A percentile compares a stretch with the other conserved stretches of the same genome.
These are phyloP conservation scores for Cuniculus paca DNA, from an alignment of 2,797 vertebrate genomes.

Conservation along the genomic window DNA sequence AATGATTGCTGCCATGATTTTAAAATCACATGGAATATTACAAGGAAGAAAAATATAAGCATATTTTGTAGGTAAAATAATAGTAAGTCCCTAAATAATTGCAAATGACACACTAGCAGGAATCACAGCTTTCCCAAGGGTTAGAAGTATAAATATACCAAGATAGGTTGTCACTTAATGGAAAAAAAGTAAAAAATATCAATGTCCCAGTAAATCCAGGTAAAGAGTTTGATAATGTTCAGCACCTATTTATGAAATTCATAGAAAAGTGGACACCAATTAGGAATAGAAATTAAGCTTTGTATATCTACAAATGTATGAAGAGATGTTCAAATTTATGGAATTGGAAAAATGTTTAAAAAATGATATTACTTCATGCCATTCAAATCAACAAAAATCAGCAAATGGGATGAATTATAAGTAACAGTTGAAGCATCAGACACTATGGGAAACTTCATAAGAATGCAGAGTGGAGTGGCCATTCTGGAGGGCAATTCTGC, in stretches of 20 bases:
- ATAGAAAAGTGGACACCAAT: background rate
- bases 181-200: background rate
- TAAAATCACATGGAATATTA: background rate
- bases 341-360: constrained; percentile 35
- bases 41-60: background rate
- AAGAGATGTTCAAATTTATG: constrained; percentile 3
- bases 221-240: background rate
- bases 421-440: background rate
- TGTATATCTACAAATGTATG: background rate
- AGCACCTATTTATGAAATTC: background rate
- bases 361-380: background rate
- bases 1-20: background rate
- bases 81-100: background rate
- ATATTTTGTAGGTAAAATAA: background rate
- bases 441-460: background rate
- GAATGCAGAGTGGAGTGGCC: background rate
- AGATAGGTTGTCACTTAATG: background rate
- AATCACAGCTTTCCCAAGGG: background rate
- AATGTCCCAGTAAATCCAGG: background rate
- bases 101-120: background rate
- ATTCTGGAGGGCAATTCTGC: background rate
- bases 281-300: constrained; percentile 17
- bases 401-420: background rate
- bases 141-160: background rate
- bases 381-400: background rate